Evolutionary conservation across 2,797 vertebrate species (phyloP), one percentile per base, ranked within the genome.

Genomic region (Yasuhikotakia modesta): DNA sequence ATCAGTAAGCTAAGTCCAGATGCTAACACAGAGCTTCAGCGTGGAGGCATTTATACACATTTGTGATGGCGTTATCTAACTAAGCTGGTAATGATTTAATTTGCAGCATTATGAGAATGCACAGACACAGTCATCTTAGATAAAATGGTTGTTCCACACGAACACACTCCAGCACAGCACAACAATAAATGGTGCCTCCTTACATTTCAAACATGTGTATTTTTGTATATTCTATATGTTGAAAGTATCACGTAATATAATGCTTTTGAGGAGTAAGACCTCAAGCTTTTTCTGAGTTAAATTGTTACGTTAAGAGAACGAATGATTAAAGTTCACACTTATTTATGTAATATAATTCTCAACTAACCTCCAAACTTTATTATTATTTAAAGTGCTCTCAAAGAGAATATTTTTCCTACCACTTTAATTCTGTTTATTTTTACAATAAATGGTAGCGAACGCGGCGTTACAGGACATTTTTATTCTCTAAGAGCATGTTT

Each of bases 1-100:
- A 46, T 70, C 76, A 71, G 68, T 78, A 55, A 57, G 76, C 69
- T 50, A 65, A 78, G 76, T 72, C 60, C 2, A 64, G 69, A 65
- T 66, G 50, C 69, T 69, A 65, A 65, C 53, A 55, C 48, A 30
- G 52, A 16, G 32, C 11, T 35, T 45, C 45, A 75, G 66, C 66
- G 60, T 48, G 55, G 43, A 67, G 53, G 24, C 57, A 64, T 73
- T 67, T 60, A 63, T 48, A 67, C 27, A 45, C 60, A 22, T 55
- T 53, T 64, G 48, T 50, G 77, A 52, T 46, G 22, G 27, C 4
- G 48, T 55, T 58, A 69, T 69, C 43, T 71, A 70, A 80, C 55
- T 12, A 27, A 52, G 65, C 30, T 4, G 24, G 52, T 76, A 79
- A 79, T 75, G 16, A 63, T 64, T 75, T 75, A 14, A 71, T 70